These are phyloP conservation scores for Parapsyche elsis DNA, from an alignment of 1,140 invertebrate species.

Conservation along the genomic window DNA sequence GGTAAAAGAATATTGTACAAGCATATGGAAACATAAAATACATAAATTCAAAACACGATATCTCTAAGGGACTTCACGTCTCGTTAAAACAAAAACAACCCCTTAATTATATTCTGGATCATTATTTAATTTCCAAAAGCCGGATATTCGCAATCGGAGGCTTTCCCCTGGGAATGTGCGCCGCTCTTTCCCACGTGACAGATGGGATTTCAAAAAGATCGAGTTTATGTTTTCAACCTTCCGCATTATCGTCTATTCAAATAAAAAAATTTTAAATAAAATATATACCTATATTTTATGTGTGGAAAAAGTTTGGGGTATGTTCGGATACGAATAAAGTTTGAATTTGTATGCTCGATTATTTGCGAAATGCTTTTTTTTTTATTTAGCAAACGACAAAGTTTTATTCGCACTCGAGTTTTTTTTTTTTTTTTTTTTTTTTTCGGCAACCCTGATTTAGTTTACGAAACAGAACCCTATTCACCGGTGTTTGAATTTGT, in stretches of 20 bases:
- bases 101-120: neutral
- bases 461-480: slow-evolving; percentile 10
- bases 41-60: too few species aligned
- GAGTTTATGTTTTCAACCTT: neutral
- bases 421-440: too few species aligned
- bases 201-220: slow-evolving; percentile 1
- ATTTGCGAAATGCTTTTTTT: neutral
- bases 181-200: neutral
- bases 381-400: neutral
- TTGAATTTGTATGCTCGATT: too few species aligned
- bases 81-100: neutral
- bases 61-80: too few species aligned
- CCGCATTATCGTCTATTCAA: neutral
- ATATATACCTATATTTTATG: too few species aligned
- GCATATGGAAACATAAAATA: too few species aligned
- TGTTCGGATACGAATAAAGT: too few species aligned
- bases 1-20: too few species aligned
- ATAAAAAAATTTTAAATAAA: too few species aligned
- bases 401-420: neutral
- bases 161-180: neutral
- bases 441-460: neutral
- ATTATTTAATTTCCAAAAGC: slow-evolving; percentile 3
- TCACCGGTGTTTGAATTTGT: slow-evolving; percentile 23
- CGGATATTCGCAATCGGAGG: neutral
- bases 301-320: too few species aligned